Evolutionary conservation across 2,113 vertebrate genomes (phyloP).

Genomic region (Python bivittatus): DNA sequence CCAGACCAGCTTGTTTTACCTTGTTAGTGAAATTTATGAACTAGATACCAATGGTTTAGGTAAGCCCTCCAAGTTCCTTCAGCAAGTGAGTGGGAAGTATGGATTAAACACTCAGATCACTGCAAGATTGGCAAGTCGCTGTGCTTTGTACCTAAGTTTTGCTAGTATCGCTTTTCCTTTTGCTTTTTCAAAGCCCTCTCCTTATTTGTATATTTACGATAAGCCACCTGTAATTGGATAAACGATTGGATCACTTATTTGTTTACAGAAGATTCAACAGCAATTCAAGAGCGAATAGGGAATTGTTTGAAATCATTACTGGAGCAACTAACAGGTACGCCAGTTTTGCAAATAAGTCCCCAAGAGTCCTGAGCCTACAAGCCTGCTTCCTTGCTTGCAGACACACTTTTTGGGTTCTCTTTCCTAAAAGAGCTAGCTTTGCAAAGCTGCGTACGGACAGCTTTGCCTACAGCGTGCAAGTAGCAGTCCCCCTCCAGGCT

Average conservation of each 20-base stretch:
- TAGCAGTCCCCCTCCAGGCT: not conserved
- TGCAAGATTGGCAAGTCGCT: too few species aligned
- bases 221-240: not conserved
- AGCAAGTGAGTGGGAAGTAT: not conserved
- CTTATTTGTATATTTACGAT: not conserved
- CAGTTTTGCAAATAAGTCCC: not conserved
- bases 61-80: constrained; percentile 66
- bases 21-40: constrained; percentile 88
- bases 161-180: not conserved
- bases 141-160: not conserved
- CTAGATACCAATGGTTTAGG: constrained; percentile 88
- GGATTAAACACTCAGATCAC: not conserved
- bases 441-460: too few species aligned
- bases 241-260: not conserved
- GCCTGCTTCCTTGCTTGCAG: not conserved
- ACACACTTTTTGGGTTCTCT: not conserved
- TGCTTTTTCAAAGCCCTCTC: not conserved
- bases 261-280: constrained; percentile 86
- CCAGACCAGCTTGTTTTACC: constrained; percentile 87
- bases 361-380: not conserved
- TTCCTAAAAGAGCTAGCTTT: not conserved
- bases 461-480: not conserved
- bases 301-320: constrained; percentile 87
- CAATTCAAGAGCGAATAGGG: constrained; percentile 91
- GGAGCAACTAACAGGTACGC: constrained; percentile 91